These are phyloP conservation scores for Pseudococcus longispinus DNA, from an alignment of 2,888 invertebrate species.

Conservation along the genomic window DNA sequence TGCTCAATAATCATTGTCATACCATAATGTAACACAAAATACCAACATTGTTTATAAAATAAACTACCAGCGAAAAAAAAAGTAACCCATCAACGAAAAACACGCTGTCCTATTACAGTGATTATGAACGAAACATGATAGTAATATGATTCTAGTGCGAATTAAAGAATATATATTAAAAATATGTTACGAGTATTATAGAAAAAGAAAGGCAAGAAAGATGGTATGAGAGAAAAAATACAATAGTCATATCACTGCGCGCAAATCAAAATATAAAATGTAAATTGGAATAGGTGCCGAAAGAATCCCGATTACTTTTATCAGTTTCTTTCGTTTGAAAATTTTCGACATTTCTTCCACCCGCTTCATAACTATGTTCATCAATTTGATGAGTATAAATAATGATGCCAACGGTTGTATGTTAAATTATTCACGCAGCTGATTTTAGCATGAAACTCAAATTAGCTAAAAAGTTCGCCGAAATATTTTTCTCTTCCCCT, in stretches of 20 bases:
- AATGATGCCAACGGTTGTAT: too few relatives aligned
- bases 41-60: not conserved
- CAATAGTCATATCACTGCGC: not conserved
- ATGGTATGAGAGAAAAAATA: not conserved
- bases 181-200: not conserved
- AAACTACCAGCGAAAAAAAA: not conserved
- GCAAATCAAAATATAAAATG: too few relatives aligned
- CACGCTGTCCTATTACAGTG: not conserved
- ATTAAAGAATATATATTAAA: not conserved
- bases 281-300: too few relatives aligned
- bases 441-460: too few relatives aligned
- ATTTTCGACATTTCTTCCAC: too few relatives aligned
- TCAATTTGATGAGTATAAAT: too few relatives aligned
- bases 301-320: too few relatives aligned
- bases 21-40: not conserved
- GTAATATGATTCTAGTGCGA: not conserved
- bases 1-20: not conserved
- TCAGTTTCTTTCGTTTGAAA: too few relatives aligned
- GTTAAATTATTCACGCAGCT: too few relatives aligned
- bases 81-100: constrained; percentile 15
- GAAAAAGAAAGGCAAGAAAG: not conserved
- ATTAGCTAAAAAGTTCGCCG: not conserved
- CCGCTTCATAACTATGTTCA: too few relatives aligned
- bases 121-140: constrained; percentile 11
- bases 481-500: not conserved